phyloP scores from a whole-genome alignment of 2,888 invertebrate species.

The Drosophila subquinaria region DNA sequence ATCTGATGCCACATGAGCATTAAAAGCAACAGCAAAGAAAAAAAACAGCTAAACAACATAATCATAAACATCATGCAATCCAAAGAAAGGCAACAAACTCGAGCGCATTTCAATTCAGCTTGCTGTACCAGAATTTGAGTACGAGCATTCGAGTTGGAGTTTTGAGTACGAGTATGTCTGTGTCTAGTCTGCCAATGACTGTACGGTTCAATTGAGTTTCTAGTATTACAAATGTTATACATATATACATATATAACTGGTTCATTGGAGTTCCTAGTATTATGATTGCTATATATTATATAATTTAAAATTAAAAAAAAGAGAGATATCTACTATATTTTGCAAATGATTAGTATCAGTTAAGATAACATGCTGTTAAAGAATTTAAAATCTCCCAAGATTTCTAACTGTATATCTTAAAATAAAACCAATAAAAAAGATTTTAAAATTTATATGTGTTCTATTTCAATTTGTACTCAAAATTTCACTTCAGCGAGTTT shows the following conservation, averaged over 20 bases:
- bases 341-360: too few species aligned
- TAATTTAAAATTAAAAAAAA: too few species aligned
- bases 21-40: constrained; percentile 33
- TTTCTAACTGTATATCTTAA: neutral
- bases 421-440: too few species aligned
- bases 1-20: constrained; percentile 79
- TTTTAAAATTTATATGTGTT: too few species aligned
- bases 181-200: constrained; percentile 1
- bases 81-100: constrained; percentile 16
- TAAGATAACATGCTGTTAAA: too few species aligned
- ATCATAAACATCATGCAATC: constrained; percentile 62
- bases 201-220: neutral
- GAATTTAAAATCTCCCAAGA: neutral
- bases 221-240: neutral
- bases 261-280: too few species aligned
- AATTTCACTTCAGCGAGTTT: neutral
- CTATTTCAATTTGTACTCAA: too few species aligned
- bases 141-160: constrained; percentile 1
- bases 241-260: neutral
- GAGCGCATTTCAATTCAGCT: constrained; percentile 30
- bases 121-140: constrained; percentile 10
- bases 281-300: too few species aligned
- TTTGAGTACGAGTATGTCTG: constrained; percentile 1
- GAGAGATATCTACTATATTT: too few species aligned
- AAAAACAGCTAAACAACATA: constrained; percentile 41